phyloP scores from a whole-genome alignment of 2,113 vertebrate genomes.

The Corythaixoides concolor region DNA sequence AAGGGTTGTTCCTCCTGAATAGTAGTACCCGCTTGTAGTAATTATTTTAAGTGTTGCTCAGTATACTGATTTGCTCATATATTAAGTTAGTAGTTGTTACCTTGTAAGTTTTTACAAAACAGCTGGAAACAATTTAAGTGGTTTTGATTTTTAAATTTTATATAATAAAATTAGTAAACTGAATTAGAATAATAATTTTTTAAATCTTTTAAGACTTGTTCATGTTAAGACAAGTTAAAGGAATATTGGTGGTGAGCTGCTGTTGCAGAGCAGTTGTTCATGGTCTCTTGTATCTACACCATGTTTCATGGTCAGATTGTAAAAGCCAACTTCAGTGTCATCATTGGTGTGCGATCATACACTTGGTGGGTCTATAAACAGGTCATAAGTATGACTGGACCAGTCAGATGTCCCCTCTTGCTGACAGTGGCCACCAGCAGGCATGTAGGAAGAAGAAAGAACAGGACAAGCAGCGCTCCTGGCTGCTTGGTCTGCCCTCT shows the following conservation, averaged over 20 bases:
- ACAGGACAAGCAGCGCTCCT: neutral
- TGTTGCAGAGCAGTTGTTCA: rapidly evolving
- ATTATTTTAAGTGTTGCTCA: neutral
- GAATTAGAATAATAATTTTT: neutral
- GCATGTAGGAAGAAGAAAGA: neutral
- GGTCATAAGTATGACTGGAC: rapidly evolving
- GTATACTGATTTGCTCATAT: neutral
- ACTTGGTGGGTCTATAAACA: neutral
- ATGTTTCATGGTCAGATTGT: rapidly evolving
- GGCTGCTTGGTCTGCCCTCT: neutral
- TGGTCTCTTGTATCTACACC: neutral
- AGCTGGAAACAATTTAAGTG: neutral
- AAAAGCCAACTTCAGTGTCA: neutral
- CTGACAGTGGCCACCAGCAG: neutral
- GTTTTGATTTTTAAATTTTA: neutral
- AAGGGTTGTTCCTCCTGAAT: neutral
- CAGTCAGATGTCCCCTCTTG: neutral
- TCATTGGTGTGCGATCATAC: rapidly evolving
- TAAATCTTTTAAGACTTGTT: neutral
- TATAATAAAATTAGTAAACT: neutral
- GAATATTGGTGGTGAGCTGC: neutral
- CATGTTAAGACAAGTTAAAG: neutral
- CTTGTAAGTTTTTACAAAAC: neutral
- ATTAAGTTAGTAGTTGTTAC: neutral
- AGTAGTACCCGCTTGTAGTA: neutral